Base-by-base conservation (phyloP, 2,888 invertebrate species). In the Brachyopa scutellaris region DNA sequence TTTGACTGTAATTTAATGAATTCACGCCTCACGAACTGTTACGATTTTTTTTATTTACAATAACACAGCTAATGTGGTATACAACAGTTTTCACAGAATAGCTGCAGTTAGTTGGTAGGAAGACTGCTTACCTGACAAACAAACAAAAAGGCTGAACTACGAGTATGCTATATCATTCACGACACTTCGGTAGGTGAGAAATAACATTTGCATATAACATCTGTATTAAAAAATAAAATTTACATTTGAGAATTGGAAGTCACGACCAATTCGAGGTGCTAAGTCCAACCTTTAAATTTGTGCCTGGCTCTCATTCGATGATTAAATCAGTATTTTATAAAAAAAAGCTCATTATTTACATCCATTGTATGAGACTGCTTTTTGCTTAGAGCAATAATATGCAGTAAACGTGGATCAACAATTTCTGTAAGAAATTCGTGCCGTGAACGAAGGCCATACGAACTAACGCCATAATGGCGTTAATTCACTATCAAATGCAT, bases 181-280 rank as follows among this genome's bases (percentile, higher is more conserved):
- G 76, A 76, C 76, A 76, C 69, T 76, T 69, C 76, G 26, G 61
- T 61, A 76, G 76, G 76, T 76, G 69, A 76, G 76, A 76, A 76
- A 76, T 61, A 38, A 47, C 47, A 76, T 76, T 76, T 76, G 76
- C 76, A 76, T 76, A 76, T 69, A 69, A 69, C 69, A 69, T 69
- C 59, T 76, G 76, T 76, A 76, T 67, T 67, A 61, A 76, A 49
- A 66, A 51, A 21, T 33, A 38, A 61, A 61, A 76, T 76, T 69
- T 53, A 76, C 69, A 76, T 76, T 69, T 55, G 42, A 53, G 53
- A 69, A 61, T 69, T 53, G 45, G 61, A 55, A 76, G 76, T 76
- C 76, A 76, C 76, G 76, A 76, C 45, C 59, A 51, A 76, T 76
- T 76, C 49, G 45, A 76, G 51, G 76, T 76, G 76, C 76, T 67